Evolutionary conservation across 1,140 invertebrate genomes (phyloP).

Genomic region (Magallana gigas): DNA sequence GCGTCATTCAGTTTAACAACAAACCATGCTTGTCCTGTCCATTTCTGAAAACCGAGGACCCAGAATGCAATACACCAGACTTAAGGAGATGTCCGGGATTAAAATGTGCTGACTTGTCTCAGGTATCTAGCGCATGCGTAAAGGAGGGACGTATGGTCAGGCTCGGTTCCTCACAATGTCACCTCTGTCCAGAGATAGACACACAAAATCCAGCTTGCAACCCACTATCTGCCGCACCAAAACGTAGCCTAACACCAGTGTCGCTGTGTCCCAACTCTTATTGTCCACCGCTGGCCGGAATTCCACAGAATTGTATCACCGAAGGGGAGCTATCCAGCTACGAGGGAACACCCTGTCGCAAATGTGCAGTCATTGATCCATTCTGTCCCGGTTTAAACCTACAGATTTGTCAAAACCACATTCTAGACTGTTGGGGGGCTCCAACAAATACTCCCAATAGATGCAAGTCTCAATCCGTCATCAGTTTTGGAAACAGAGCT

Average conservation of each 20-base stretch:
- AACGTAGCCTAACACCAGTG: neutral
- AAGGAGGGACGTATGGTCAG: slow-evolving; percentile 1
- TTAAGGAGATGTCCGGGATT: slow-evolving; percentile 8
- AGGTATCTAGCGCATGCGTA: neutral
- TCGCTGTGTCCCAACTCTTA: neutral
- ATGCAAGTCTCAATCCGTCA: slow-evolving; percentile 7
- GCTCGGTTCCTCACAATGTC: neutral
- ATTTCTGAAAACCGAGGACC: neutral
- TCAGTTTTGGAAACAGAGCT: neutral
- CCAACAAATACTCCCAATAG: neutral
- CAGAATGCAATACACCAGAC: neutral
- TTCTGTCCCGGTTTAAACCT: slow-evolving; percentile 9
- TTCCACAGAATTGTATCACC: neutral
- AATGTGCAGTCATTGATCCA: neutral
- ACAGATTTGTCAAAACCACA: slow-evolving; percentile 2
- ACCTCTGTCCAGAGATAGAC: slow-evolving; percentile 1
- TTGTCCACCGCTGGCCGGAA: slow-evolving; percentile 2
- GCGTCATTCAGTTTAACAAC: slow-evolving; percentile 8
- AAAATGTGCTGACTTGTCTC: neutral
- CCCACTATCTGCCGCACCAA: neutral
- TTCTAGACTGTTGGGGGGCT: slow-evolving; percentile 11
- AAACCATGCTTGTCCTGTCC: slow-evolving; percentile 2
- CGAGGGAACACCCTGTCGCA: neutral
- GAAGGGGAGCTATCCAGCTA: neutral
- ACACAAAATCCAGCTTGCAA: no score